A percentile compares a stretch with the other conserved stretches of the same genome.
These are phyloP conservation scores for Molossus alvarezi DNA, from an alignment of 2,797 vertebrate genomes.

Conservation along the genomic window DNA sequence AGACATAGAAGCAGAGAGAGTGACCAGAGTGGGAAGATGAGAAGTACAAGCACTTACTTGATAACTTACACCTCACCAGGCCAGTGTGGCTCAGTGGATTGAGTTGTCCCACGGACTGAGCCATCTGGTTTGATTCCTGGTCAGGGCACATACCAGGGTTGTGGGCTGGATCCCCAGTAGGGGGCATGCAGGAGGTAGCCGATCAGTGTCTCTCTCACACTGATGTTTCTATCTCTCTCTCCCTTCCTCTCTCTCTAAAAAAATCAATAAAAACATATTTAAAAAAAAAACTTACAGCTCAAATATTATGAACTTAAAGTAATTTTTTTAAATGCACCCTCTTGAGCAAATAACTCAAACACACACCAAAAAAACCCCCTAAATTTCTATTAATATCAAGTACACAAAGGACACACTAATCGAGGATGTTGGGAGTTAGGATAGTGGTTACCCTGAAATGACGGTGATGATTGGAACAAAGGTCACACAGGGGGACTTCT, in stretches of 20 bases:
- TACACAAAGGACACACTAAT: not conserved
- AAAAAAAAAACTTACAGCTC: not conserved
- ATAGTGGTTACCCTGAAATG: not conserved
- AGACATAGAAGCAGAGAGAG: not conserved
- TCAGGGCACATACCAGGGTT: no score
- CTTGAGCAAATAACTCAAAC: conserved; percentile 29
- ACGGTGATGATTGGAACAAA: not conserved
- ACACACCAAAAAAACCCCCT: not conserved
- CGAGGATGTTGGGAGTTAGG: not conserved
- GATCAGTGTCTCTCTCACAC: no score
- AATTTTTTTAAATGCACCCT: not conserved
- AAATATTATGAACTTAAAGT: conserved; percentile 34
- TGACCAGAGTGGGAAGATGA: not conserved
- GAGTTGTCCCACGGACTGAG: no score
- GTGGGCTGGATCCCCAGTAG: no score
- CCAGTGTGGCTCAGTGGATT: no score
- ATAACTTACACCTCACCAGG: not conserved
- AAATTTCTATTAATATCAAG: not conserved
- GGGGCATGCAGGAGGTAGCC: no score
- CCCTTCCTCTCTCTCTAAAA: no score
- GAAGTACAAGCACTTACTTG: not conserved
- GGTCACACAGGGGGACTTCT: not conserved
- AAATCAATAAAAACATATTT: no score
- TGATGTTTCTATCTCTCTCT: no score
- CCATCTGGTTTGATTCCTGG: no score